Evolutionary conservation across 2,113 vertebrate species (phyloP).

Genomic region (Jacana jacana): DNA sequence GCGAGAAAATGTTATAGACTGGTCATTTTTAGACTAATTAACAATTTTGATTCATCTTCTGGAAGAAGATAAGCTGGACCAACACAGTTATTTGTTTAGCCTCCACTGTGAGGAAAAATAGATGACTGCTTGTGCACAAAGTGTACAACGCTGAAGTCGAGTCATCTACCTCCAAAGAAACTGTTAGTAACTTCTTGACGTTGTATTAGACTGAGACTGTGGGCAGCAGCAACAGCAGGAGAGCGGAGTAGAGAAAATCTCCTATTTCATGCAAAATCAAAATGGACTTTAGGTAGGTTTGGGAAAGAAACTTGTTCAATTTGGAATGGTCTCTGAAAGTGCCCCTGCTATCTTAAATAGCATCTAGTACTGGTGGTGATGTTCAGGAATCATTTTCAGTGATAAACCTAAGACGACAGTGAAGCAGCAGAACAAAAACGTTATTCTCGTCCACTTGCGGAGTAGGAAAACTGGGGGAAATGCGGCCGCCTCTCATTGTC

Average conservation of each 20-base stretch:
- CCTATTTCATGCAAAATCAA: slow-evolving; percentile 80
- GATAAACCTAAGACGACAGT: slow-evolving; percentile 75
- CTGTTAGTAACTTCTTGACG: slow-evolving; percentile 68
- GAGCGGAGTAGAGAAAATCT: slow-evolving; percentile 66
- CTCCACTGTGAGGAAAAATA: slow-evolving; percentile 65
- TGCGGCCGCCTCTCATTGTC: slow-evolving; percentile 96
- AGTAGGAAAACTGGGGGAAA: slow-evolving; percentile 99
- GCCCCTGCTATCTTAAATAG: slow-evolving; percentile 64
- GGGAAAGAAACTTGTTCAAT: slow-evolving; percentile 58
- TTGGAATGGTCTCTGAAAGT: slow-evolving; percentile 72
- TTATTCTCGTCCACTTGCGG: slow-evolving; percentile 96
- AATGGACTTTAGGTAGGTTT: slow-evolving; percentile 41
- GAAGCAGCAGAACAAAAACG: slow-evolving; percentile 70
- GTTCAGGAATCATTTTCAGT: slow-evolving; percentile 80
- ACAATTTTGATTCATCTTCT: slow-evolving; percentile 69
- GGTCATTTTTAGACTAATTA: slow-evolving; percentile 66
- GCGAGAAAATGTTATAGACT: slow-evolving; percentile 46
- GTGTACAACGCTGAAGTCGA: slow-evolving; percentile 51
- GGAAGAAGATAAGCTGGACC: slow-evolving; percentile 68
- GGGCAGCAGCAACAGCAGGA: slow-evolving; percentile 76
- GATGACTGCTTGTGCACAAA: slow-evolving; percentile 64
- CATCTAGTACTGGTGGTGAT: slow-evolving; percentile 74
- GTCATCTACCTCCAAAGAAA: slow-evolving; percentile 66
- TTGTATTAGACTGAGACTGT: slow-evolving; percentile 70
- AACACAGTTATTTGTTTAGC: slow-evolving; percentile 51